These are phyloP conservation scores for Dendronephthya gigantea DNA, from an alignment of 64 coral and sea anemone genomes.

Conservation along the genomic window DNA sequence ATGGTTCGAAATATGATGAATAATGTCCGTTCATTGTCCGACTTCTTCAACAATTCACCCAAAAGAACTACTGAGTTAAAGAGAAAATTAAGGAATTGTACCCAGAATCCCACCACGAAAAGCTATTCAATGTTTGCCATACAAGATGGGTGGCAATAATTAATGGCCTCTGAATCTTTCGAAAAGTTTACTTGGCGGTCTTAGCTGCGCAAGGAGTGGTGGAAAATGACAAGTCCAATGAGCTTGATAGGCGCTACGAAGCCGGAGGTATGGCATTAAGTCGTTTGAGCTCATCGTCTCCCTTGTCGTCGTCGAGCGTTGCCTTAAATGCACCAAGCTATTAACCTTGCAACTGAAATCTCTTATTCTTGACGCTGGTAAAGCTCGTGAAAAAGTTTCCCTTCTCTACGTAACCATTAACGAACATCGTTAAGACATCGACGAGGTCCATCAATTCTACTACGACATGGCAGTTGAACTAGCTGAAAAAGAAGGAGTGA, in stretches of 20 bases:
- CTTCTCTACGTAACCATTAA: conserved; percentile 27
- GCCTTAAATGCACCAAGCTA: conserved; percentile 34
- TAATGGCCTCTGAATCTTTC: conserved; percentile 32
- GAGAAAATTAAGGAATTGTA: conserved; percentile 31
- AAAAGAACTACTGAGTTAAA: conserved; percentile 17
- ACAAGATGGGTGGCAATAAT: conserved; percentile 38
- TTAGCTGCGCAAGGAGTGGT: conserved; percentile 26
- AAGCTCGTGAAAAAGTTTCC: conserved; percentile 34
- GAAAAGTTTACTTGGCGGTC: conserved; percentile 8
- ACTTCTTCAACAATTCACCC: conserved; percentile 36
- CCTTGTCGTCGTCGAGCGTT: conserved; percentile 16
- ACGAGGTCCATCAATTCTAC: conserved; percentile 17
- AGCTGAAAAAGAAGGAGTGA: conserved; percentile 21
- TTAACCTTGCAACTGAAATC: conserved; percentile 40
- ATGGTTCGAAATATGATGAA: conserved; percentile 30
- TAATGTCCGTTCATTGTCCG: conserved; percentile 14
- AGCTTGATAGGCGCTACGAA: conserved; percentile 29
- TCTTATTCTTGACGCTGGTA: conserved; percentile 26
- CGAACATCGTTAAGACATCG: conserved; percentile 30
- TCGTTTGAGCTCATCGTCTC: conserved; percentile 34
- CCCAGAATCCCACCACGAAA: conserved; percentile 20
- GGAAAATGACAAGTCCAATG: conserved; percentile 17
- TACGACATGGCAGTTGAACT: conserved; percentile 33
- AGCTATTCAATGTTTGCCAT: conserved; percentile 28
- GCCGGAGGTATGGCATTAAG: conserved; percentile 25